Percentiles rank a stretch among this genome's conserved stretches.
phyloP scores from a whole-genome alignment of 2,797 vertebrate species.

The Muscicapa striata region DNA sequence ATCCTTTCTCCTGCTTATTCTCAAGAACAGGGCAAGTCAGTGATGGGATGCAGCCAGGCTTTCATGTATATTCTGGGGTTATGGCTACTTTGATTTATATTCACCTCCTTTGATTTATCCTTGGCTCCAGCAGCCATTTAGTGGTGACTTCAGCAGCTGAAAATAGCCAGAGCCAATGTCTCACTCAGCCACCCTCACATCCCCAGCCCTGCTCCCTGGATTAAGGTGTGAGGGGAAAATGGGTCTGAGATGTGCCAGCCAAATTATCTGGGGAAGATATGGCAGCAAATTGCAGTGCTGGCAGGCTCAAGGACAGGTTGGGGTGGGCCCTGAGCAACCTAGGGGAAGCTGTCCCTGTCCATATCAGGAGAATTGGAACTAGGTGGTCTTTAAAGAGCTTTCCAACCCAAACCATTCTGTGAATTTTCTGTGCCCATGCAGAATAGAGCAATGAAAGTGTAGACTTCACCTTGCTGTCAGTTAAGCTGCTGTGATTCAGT shows the following conservation, averaged over 20 bases:
- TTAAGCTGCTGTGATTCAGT: background rate
- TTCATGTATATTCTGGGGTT: background rate
- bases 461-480: background rate
- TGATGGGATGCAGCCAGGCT: background rate
- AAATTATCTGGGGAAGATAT: background rate
- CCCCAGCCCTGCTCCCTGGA: background rate
- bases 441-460: background rate
- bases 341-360: background rate
- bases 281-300: background rate
- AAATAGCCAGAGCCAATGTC: background rate
- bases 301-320: background rate
- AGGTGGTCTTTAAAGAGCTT: background rate
- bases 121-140: slow-evolving; percentile 10
- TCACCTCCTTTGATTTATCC: background rate
- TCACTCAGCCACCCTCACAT: background rate
- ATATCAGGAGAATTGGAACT: background rate
- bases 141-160: slow-evolving; percentile 49
- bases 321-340: background rate
- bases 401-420: background rate
- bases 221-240: background rate
- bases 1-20: background rate
- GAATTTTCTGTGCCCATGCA: background rate
- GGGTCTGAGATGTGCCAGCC: background rate
- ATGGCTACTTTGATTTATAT: background rate
- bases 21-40: background rate